Conservation (phyloP, 2,888 invertebrate genomes). For the Diploptera punctata region DNA sequence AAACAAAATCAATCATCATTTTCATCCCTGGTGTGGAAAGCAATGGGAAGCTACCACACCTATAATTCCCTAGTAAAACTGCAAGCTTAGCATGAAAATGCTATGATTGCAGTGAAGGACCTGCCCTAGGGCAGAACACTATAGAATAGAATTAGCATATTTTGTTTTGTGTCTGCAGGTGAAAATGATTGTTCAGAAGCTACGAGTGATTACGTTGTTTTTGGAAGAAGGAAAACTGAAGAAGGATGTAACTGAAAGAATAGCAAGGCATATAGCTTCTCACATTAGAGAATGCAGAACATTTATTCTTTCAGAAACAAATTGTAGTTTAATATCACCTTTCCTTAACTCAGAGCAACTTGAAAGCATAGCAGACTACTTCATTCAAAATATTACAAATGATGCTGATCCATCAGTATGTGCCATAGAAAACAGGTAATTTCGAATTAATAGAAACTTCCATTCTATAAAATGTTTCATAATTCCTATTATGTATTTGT, state of each 20-base stretch:
- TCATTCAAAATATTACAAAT: conserved; percentile 15
- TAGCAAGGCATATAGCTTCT: conserved; percentile 8
- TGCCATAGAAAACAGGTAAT: conserved; percentile 31
- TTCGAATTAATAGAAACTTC: too few relatives aligned
- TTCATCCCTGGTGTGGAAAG: too few relatives aligned
- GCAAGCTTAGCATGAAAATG: too few relatives aligned
- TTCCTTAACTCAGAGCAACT: conserved; percentile 12
- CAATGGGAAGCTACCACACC: too few relatives aligned
- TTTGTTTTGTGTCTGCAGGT: conserved; percentile 6
- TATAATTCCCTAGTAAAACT: too few relatives aligned
- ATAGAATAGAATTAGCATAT: not conserved
- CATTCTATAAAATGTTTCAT: too few relatives aligned
- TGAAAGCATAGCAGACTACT: not conserved
- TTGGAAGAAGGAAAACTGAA: not conserved
- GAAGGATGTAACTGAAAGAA: conserved; percentile 4
- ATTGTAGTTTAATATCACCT: conserved; percentile 6
- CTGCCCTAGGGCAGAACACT: too few relatives aligned
- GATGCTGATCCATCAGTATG: not conserved
- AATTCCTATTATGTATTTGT: too few relatives aligned
- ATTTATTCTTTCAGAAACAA: conserved; percentile 3
- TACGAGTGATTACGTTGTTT: conserved; percentile 13
- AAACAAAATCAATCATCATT: too few relatives aligned
- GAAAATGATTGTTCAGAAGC: conserved; percentile 31
- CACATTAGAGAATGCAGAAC: conserved; percentile 2
- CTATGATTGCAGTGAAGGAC: too few relatives aligned